These are phyloP conservation scores for Plecturocebus donacophilus DNA, from an alignment of 2,113 vertebrate genomes.

Conservation along the genomic window DNA sequence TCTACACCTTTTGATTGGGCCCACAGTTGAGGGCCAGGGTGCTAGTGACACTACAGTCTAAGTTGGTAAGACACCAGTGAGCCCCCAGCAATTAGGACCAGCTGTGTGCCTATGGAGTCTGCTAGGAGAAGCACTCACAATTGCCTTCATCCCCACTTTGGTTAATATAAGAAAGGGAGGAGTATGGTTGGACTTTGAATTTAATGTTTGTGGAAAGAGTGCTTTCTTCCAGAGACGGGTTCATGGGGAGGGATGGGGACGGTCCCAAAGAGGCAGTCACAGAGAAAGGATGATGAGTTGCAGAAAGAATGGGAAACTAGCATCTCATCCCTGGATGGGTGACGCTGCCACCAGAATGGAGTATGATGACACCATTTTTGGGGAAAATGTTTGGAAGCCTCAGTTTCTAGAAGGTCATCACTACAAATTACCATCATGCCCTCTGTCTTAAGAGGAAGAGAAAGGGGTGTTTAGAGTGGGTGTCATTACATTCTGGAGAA, in stretches of 20 bases:
- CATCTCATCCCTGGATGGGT: accelerated
- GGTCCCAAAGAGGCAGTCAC: neutral
- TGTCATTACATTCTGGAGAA: neutral
- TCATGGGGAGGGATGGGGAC: neutral
- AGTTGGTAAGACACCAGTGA: neutral
- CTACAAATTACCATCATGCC: neutral
- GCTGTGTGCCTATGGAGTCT: neutral
- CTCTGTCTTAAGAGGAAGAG: neutral
- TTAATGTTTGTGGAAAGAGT: neutral
- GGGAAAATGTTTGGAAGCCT: neutral
- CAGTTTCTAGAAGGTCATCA: neutral
- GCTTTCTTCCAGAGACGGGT: neutral
- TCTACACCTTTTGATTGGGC: neutral
- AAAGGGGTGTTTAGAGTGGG: neutral
- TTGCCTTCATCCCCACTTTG: neutral
- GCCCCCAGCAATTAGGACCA: neutral
- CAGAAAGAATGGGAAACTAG: neutral
- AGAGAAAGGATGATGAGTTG: neutral
- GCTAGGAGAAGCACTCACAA: accelerated
- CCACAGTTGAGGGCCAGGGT: neutral
- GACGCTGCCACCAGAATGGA: neutral
- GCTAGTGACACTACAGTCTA: neutral
- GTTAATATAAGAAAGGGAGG: neutral
- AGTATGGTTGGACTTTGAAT: neutral
- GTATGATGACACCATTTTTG: neutral